Evolutionary conservation across 1,140 invertebrate genomes (phyloP).

Genomic region (Trichogramma pretiosum): DNA sequence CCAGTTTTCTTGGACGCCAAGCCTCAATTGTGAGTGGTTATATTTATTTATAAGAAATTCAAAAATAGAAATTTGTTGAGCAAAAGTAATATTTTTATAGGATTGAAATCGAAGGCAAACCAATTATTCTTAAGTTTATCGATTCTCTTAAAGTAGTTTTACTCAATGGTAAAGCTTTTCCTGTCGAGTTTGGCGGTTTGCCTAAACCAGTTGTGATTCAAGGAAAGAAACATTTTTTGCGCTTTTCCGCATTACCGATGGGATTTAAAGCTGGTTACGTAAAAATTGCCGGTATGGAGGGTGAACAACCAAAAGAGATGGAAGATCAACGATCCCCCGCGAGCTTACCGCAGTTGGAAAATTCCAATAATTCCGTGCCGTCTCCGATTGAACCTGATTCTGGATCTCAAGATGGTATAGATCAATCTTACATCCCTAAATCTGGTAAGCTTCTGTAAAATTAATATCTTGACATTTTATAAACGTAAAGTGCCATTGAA

Average conservation of each 20-base stretch:
- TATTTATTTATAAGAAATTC: conserved; percentile 8
- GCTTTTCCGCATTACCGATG: conserved; percentile 70
- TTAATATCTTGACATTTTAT: background rate
- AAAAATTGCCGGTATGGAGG: conserved; percentile 60
- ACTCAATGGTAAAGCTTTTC: conserved; percentile 76
- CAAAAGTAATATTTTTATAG: too few relatives aligned
- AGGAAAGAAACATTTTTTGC: conserved; percentile 72
- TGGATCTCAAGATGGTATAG: conserved; percentile 36
- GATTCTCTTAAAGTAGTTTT: conserved; percentile 66
- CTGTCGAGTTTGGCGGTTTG: conserved; percentile 82
- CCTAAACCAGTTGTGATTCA: conserved; percentile 78
- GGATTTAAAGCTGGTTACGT: conserved; percentile 61
- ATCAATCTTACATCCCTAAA: conserved; percentile 27
- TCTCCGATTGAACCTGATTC: conserved; percentile 31
- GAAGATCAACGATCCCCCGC: too few relatives aligned
- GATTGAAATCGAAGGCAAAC: conserved; percentile 64
- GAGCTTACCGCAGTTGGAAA: too few relatives aligned
- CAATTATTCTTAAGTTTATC: conserved; percentile 70
- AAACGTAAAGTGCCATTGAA: background rate
- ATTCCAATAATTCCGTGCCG: too few relatives aligned
- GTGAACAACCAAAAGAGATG: conserved; percentile 37
- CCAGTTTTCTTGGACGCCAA: conserved; percentile 80
- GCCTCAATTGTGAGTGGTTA: conserved; percentile 54
- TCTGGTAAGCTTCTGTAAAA: conserved; percentile 26
- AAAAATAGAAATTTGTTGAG: conserved; percentile 10